Percentiles rank a stretch among this genome's conserved stretches.
Evolutionary conservation across 2,113 vertebrate genomes (phyloP).

Genomic region (Pluvialis apricaria): DNA sequence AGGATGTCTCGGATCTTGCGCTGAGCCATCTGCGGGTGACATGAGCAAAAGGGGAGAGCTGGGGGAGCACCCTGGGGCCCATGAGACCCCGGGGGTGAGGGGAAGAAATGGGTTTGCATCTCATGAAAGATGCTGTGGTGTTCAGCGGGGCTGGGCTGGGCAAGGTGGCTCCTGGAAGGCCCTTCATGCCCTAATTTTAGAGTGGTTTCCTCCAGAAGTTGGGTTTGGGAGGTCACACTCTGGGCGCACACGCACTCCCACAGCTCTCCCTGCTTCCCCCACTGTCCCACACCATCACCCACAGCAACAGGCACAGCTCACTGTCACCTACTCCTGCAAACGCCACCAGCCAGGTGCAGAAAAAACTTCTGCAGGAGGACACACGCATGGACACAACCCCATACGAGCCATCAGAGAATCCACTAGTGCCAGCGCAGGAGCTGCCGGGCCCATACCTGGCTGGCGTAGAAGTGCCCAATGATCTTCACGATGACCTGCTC

Average conservation of each 20-base stretch:
- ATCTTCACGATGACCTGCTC: slow-evolving; percentile 97
- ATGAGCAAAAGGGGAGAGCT: not conserved
- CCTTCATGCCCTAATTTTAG: not conserved
- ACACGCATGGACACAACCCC: not conserved
- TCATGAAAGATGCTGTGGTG: accelerated
- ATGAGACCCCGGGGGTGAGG: not conserved
- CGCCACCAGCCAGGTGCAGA: accelerated
- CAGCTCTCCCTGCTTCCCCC: not conserved
- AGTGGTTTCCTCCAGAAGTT: accelerated
- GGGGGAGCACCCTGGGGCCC: too few relatives aligned
- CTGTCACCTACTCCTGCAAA: not conserved
- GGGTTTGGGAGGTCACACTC: not conserved
- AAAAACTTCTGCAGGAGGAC: not conserved
- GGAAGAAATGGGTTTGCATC: accelerated
- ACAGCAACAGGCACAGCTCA: not conserved
- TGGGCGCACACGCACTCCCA: accelerated
- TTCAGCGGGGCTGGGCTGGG: not conserved
- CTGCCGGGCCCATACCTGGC: slow-evolving; percentile 76
- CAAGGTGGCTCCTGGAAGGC: accelerated
- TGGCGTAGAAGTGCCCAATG: slow-evolving; percentile 96
- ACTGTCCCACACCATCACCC: accelerated
- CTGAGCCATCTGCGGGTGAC: slow-evolving; percentile 83
- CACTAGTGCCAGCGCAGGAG: accelerated
- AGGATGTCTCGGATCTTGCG: slow-evolving; percentile 96
- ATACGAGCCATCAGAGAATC: not conserved